phyloP scores from a whole-genome alignment of 2,888 invertebrate species.

The Perithous albicinctus region DNA sequence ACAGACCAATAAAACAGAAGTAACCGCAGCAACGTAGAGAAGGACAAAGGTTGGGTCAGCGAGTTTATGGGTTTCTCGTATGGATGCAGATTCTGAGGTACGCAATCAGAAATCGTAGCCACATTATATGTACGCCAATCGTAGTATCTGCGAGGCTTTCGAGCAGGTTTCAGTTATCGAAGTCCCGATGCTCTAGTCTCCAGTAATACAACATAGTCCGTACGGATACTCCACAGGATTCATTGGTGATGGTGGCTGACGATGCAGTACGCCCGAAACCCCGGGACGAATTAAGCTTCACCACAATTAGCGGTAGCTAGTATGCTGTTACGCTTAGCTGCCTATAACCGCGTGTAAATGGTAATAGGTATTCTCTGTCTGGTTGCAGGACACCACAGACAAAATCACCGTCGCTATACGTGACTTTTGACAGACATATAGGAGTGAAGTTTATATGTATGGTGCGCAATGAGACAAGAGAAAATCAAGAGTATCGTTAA shows the following conservation, averaged over 20 bases:
- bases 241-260: constrained; percentile 17
- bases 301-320: constrained; percentile 77
- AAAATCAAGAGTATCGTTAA: constrained; percentile 11
- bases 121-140: constrained; percentile 57
- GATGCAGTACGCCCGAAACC: constrained; percentile 50
- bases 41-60: neutral
- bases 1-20: constrained; percentile 47
- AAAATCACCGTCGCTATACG: constrained; percentile 16
- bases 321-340: constrained; percentile 71
- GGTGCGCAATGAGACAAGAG: neutral
- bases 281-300: constrained; percentile 77
- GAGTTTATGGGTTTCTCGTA: neutral
- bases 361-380: constrained; percentile 70
- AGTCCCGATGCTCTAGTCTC: constrained; percentile 20
- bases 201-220: neutral
- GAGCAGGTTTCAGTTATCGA: neutral
- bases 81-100: neutral
- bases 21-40: neutral
- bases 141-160: neutral
- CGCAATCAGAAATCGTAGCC: neutral
- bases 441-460: neutral
- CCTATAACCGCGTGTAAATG: constrained; percentile 76
- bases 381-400: constrained; percentile 16
- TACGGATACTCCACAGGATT: constrained; percentile 30
- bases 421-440: neutral